Conservation (phyloP, 37 sponge, comb jelly and placozoan species). For the Ianthella basta region DNA sequence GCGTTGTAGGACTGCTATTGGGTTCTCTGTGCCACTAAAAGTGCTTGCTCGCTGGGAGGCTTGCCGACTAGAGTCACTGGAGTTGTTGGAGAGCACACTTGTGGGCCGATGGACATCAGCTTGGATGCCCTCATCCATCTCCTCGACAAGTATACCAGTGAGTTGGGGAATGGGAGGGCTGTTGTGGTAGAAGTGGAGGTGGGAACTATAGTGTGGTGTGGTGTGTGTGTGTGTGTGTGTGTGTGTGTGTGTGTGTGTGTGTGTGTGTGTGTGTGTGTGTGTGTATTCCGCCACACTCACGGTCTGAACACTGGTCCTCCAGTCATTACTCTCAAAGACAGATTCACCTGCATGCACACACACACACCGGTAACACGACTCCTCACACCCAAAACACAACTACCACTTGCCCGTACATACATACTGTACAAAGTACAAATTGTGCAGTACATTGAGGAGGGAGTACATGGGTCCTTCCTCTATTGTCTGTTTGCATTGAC, state of each 20-base stretch:
- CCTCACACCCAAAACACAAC: too few relatives aligned
- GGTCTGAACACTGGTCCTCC: slow-evolving; percentile 29
- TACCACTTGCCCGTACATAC: too few relatives aligned
- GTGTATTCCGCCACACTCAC: neutral
- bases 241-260: too few relatives aligned
- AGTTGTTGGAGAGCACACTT: slow-evolving; percentile 6
- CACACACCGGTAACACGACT: neutral
- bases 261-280: too few relatives aligned
- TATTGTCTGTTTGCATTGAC: too few relatives aligned
- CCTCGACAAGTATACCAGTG: neutral
- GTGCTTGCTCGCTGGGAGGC: neutral
- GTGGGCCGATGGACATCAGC: slow-evolving; percentile 5
- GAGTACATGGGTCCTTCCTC: too few relatives aligned
- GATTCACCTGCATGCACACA: neutral
- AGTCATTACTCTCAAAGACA: neutral
- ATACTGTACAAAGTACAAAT: too few relatives aligned
- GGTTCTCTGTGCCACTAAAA: neutral
- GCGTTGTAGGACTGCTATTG: neutral
- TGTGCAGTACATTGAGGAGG: too few relatives aligned
- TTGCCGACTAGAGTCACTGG: neutral
- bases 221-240: too few relatives aligned
- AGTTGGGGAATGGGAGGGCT: slow-evolving; percentile 10
- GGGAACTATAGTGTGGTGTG: too few relatives aligned
- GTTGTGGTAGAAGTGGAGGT: too few relatives aligned
- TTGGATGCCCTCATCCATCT: slow-evolving; percentile 19